These are phyloP conservation scores for Ostrea edulis DNA, from an alignment of 1,140 invertebrate genomes.

Conservation along the genomic window DNA sequence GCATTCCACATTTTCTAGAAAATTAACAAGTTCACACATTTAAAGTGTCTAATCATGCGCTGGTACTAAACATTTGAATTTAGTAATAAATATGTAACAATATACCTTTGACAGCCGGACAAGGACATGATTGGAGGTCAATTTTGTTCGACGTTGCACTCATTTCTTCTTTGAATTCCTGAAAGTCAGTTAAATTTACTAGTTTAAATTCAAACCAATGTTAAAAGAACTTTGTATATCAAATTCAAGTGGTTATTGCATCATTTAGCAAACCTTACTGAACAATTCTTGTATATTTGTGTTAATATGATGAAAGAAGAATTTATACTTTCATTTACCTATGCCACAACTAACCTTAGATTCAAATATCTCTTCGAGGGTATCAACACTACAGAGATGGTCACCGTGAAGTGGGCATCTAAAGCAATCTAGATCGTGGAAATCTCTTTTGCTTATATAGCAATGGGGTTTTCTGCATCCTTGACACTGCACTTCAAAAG, in stretches of 20 bases:
- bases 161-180: neutral
- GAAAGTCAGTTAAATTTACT: neutral
- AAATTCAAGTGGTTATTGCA: no score
- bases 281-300: no score
- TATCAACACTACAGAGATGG: neutral
- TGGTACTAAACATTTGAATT: no score
- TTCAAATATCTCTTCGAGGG: neutral
- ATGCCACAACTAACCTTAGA: neutral
- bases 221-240: no score
- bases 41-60: no score
- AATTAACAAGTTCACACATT: neutral
- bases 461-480: neutral
- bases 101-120: neutral
- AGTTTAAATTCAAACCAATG: neutral
- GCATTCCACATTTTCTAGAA: neutral
- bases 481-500: neutral
- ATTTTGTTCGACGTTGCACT: neutral
- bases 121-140: neutral
- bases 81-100: neutral
- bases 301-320: no score
- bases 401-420: neutral
- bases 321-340: neutral
- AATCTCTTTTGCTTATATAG: neutral
- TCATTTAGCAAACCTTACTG: no score
- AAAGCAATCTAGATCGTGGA: neutral